Evolutionary conservation across 2,888 invertebrate genomes (phyloP), one percentile per base, ranked within the genome.

Genomic region (Tachina grossa): DNA sequence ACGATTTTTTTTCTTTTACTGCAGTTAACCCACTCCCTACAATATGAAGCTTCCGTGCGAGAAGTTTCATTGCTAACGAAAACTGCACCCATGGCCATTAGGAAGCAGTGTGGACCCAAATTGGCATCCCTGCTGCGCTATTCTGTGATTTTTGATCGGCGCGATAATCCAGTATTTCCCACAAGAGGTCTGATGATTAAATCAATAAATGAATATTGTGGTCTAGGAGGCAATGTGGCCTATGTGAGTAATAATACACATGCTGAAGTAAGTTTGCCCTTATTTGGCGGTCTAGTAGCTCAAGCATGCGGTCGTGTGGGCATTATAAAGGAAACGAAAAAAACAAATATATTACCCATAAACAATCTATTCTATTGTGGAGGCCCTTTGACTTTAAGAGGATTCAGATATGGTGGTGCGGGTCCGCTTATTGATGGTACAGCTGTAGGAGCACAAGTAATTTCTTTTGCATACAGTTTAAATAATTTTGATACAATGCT

Each of bases 121-220:
- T 94, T 99, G 90, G 98, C 98, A 92, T 98, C 98, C 0, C 94
- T 97, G 4, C 88, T 98, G 51, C 95, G 96, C 83, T 97, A 98
- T 92, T 95, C 96, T 71, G 94, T 97, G 86, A 93, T 95, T 0
- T 94, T 96, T 80, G 98, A 98, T 92, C 94, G 94, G 83, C 94
- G 98, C 84, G 97, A 98, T 92, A 96, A 95, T 89, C 92, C 93
- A 5, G 95, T 98, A 80, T 97, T 98, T 92, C 98, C 98, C 4
- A 95, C 94, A 9, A 93, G 93, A 57, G 98, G 98, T 6, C 92
- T 95, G 9, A 93, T 96, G 87, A 92, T 97, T 9, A 96, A 96
- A 93, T 93, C 96, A 84, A 95, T 95, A 8, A 95, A 96, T 89
- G 99, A 99, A 93, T 94, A 97, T 89, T 97, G 98, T 41, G 95